Base-by-base conservation (phyloP, 2,113 vertebrate species). In the Theropithecus gelada region DNA sequence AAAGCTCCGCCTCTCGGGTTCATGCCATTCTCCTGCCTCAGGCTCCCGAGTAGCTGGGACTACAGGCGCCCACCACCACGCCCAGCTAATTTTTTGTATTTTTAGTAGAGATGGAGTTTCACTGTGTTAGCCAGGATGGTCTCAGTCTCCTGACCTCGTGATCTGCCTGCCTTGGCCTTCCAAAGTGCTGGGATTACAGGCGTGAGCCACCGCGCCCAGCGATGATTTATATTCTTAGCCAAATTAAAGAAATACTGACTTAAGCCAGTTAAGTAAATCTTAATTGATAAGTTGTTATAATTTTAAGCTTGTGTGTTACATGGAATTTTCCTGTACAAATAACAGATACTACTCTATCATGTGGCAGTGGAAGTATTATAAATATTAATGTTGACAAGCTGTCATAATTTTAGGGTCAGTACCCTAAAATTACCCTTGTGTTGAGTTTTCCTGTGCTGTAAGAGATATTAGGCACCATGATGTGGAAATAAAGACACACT, bases 161-260 rank as follows among this genome's bases (percentile, higher is more conserved):
- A 17, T 17, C 52, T 16, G 0, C 52, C 16, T 17, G 52, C 16
- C 5, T 52, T 0, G 16, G 52, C 52, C 52, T 52, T 5, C 52
- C 52, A 52, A 52, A 52, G 52, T 52, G 52, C 52, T 52, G 52
- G 52, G 52, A 52, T 52, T 52, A 52, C 16, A 52, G 50, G 14
- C 50, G 16, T 52, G 50, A 52, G 50, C 5, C 16, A 55, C 52
- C 1, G 1, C 0, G 14, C 52, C 52, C 17, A 0, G 52, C 6
- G 48, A 22, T 91, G 66, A 88, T 45, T 88, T 92, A 23, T 88
- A 86, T 89, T 78, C 88, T 82, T 72, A 85, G 66, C 61, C 78
- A 73, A 45, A 45, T 93, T 89, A 68, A 87, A 55, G 61, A 90
- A 90, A 48, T 35, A 88, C 8, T 30, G 18, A 86, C 12, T 80